Evolutionary conservation across 2,888 invertebrate species (phyloP), one percentile per base, ranked within the genome.

Genomic region (Drymonia ruficornis): DNA sequence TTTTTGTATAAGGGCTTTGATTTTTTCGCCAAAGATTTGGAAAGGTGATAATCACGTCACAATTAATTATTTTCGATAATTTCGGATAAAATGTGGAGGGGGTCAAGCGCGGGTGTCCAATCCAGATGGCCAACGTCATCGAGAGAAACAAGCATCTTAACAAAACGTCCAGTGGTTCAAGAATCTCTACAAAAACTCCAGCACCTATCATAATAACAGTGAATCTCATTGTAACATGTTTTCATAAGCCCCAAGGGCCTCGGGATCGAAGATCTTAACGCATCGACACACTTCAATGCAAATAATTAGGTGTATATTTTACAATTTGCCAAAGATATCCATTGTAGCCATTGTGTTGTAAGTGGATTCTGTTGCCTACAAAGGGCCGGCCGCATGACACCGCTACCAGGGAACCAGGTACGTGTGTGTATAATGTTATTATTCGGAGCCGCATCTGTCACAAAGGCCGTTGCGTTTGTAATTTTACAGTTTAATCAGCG

Each of bases 401-500:
- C 71, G 89, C 86, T 86, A 87, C 84, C 83, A 9, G 19, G 55
- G 50, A 58, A 58, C 51, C 59, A 66, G 70, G 73, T 85, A 80
- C 84, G 87, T 84, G 86, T 86, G 85, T 87, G 81, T 80, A 84
- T 91, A 90, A 91, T 90, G 84, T 89, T 89, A 91, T 91, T 91
- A 91, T 91, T 84, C 83, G 72, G 74, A 71, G 88, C 89, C 88
- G 84, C 92, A 92, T 92, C 91, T 92, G 91, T 91, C 91, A 87
- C 87, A 90, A 87, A 88, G 83, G 80, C 81, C 84, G 83, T 86
- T 87, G 85, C 85, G 86, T 87, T 65, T 74, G 85, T 89, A 91
- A 92, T 92, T 92, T 92, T 90, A 92, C 91, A 92, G 91, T 92
- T 91, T 92, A 92, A 92, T 92, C 90, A 92, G 91, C 92, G 92